Base-by-base conservation (phyloP, 92 coral and sea anemone genomes). In the Isaurus tuberculatus region DNA sequence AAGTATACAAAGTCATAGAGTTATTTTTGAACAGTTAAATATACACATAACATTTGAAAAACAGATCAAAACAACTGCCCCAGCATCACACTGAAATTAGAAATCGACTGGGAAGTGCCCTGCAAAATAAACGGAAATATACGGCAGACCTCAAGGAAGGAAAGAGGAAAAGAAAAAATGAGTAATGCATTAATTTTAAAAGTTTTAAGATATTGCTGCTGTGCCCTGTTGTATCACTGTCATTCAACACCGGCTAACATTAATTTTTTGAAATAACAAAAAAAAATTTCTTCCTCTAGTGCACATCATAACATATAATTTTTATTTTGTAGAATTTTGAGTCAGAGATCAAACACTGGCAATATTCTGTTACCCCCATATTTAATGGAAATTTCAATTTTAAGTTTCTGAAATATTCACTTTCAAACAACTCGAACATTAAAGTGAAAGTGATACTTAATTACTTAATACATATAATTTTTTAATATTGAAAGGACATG, bases 121-220 rank as follows among this genome's bases (percentile, higher is more conserved):
- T 84, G 10, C 83, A 75, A 29, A 84, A 84, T 9, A 61, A 43
- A 46, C 20, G 83, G 25, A 84, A 84, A 32, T 84, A 84, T 43
- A 8, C 16, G 37, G 27, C 44, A 2, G 88, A 84, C 31, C 4
- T 84, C 44, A 75, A 14, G 14, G 43, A 19, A 40, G 88, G 88
- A 36, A 84, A 84, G 44, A 74, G 83, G 67, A 84, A 72, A 44
- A 29, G 65, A 23, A 84, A 84, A 46, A 58, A 8, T 48, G 15
- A 16, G 55, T 48, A 48, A 48, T 48, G 55, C 55, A 48, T 10
- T 48, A 0, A 48, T 48, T 48, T 48, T 48, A 48, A 48, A 48
- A 48, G 55, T 16, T 48, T 48, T 48, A 48, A 48, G 55, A 48
- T 8, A 48, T 48, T 48, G 11, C 55, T 48, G 55, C 11, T 48